A percentile compares a stretch with the other conserved stretches of the same genome.
Evolutionary conservation across 2,888 invertebrate genomes (phyloP).

Genomic region (Lasius fuliginosus): DNA sequence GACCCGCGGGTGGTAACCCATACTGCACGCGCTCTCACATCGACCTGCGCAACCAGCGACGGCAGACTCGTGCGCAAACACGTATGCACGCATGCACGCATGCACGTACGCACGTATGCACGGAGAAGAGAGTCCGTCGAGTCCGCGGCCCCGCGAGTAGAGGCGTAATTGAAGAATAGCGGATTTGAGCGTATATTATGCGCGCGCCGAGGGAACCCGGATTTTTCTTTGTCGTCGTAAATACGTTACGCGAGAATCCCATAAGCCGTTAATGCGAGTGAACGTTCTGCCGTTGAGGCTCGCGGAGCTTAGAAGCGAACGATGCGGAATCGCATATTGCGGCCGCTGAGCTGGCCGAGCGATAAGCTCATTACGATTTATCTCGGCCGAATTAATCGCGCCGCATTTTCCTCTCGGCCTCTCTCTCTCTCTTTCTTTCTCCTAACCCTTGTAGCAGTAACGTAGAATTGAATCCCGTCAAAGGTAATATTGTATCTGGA

Average conservation of each 20-base stretch:
- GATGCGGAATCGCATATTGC: conserved; percentile 42
- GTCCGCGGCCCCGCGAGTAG: conserved; percentile 60
- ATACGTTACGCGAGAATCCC: conserved; percentile 78
- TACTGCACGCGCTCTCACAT: conserved; percentile 71
- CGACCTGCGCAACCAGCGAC: conserved; percentile 51
- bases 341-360: conserved; percentile 12
- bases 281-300: conserved; percentile 73
- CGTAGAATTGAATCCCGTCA: conserved; percentile 4
- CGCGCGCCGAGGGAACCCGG: conserved; percentile 65
- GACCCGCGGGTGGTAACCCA: conserved; percentile 78
- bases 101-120: conserved; percentile 48
- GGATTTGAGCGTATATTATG: conserved; percentile 76
- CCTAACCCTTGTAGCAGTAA: not conserved
- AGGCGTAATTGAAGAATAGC: conserved; percentile 77
- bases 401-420: conserved; percentile 32
- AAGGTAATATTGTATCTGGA: not conserved
- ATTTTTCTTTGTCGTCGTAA: conserved; percentile 76
- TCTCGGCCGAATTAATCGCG: conserved; percentile 64
- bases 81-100: conserved; percentile 47
- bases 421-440: not conserved
- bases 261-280: conserved; percentile 75
- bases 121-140: conserved; percentile 36
- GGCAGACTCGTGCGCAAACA: conserved; percentile 49
- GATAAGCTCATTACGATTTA: conserved; percentile 68
- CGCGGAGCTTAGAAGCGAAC: conserved; percentile 40